A percentile compares a stretch with the other conserved stretches of the same genome.
Conservation (phyloP, 2,797 vertebrate species). For the Psittacula echo region DNA sequence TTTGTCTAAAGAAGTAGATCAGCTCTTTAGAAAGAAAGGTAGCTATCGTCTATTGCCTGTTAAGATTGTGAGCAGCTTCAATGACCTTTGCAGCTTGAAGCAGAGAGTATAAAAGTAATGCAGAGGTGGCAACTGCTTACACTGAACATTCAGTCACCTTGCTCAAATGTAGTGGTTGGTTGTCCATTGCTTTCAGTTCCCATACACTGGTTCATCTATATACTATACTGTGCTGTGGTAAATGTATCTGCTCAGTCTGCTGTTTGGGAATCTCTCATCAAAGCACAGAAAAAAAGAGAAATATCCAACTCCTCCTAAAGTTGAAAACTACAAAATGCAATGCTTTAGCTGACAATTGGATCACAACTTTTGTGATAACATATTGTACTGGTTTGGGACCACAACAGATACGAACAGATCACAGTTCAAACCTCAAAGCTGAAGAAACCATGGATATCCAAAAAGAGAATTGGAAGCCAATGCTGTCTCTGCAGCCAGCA, state of each 20-base stretch:
- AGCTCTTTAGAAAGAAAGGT: not conserved
- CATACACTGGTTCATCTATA: not conserved
- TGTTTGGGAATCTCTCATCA: not conserved
- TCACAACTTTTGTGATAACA: not conserved
- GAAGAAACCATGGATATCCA: not conserved
- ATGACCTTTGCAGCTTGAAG: not conserved
- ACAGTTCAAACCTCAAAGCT: not conserved
- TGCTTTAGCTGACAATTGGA: not conserved
- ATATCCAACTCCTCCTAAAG: not conserved
- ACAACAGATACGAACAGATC: accelerated
- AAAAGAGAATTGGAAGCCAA: not conserved
- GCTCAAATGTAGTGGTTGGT: not conserved
- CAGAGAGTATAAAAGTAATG: not conserved
- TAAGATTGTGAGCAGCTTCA: not conserved
- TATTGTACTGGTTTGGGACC: not conserved
- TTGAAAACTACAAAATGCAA: not conserved
- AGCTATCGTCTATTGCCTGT: not conserved
- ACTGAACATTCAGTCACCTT: not conserved
- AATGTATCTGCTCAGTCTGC: not conserved
- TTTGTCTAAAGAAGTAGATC: not conserved
- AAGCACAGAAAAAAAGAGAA: not conserved
- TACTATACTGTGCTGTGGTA: accelerated
- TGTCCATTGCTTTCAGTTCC: not conserved
- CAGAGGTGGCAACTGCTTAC: not conserved
- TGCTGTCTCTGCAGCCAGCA: not conserved